Conservation (phyloP, 2,797 vertebrate species). For the Microctenopoma steveboyesi region DNA sequence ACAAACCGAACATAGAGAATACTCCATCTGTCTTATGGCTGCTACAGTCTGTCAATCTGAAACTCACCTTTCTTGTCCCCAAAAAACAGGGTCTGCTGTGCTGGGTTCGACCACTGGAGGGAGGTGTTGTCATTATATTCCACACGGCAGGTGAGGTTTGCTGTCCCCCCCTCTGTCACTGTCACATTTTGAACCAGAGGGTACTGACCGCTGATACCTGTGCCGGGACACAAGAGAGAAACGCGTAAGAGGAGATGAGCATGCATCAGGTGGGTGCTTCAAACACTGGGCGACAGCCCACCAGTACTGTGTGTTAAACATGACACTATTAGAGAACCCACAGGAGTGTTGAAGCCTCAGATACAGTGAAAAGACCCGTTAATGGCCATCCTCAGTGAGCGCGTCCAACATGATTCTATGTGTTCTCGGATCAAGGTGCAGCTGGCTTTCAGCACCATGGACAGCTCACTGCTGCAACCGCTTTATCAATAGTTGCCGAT, state of each 20-base stretch:
- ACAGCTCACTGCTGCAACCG: constrained; percentile 44
- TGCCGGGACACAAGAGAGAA: constrained; percentile 33
- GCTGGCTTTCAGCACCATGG: constrained; percentile 65
- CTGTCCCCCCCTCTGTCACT: constrained; percentile 93
- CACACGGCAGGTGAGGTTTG: constrained; percentile 97
- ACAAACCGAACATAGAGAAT: constrained; percentile 28
- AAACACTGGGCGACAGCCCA: constrained; percentile 20
- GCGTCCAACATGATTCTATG: constrained; percentile 16
- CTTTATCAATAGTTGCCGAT: constrained; percentile 9
- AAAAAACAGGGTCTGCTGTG: constrained; percentile 99
- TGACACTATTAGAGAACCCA: constrained; percentile 58
- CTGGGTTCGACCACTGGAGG: constrained; percentile 99
- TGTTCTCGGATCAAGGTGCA: constrained; percentile 2
- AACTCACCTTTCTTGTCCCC: constrained; percentile 98
- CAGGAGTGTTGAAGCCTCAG: constrained; percentile 57
- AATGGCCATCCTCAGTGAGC: constrained; percentile 61
- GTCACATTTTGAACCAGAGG: constrained; percentile 97
- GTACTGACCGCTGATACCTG: constrained; percentile 88
- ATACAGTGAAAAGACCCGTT: constrained; percentile 66
- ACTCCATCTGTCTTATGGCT: constrained; percentile 21
- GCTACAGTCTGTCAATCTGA: constrained; percentile 21
- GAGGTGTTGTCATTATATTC: constrained; percentile 99
- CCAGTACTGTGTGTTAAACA: constrained; percentile 64
- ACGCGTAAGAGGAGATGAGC: constrained; percentile 15
- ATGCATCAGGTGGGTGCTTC: constrained; percentile 21